Evolutionary conservation across 1,140 invertebrate species (phyloP), one percentile per base, ranked within the genome.

Genomic region (Neodiprion virginianus): DNA sequence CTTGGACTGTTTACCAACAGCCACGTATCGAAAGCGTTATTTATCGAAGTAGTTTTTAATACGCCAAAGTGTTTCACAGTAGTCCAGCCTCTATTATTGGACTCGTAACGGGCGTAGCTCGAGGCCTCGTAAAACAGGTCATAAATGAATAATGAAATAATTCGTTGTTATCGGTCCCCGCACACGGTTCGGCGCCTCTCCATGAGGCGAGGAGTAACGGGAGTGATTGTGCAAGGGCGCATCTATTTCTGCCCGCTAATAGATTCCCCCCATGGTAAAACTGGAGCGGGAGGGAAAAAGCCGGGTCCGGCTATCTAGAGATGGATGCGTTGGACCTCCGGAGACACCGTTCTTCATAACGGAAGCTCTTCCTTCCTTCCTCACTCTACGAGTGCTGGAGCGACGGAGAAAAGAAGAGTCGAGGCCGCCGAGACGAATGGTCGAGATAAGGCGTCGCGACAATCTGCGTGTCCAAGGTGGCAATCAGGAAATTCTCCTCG

Each of bases 271-370:
- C 28, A 40, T 40, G 28, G 28, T 40, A 40, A 40, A 40, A 40
- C 28, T 40, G 28, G 28, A 40, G 2, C 28, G 1, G 2, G 28
- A 40, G 53, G 53, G n/a, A 61, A 61, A 61, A 61, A 61, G n/a
- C 53, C 17, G 72, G 76, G 80, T 40, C 28, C 81, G 77, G 50
- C 67, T 83, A 85, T 85, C 81, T 83, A 49, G 67, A 70, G 71
- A 82, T 83, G 81, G 81, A 83, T 83, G 77, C n/a, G 53, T 8
- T 14, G 53, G 72, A 70, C 72, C 72, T 61, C 68, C 67, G 80
- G 78, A 75, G 79, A 83, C 81, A 84, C 77, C 78, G 80, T 85
- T 79, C 76, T 80, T 85, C 82, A 83, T 81, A 83, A 69, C 72
- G 70, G 77, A 80, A 78, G 74, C 50, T 28, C 23, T 23, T 47